Evolutionary conservation across 2,888 invertebrate species (phyloP), one percentile per base, ranked within the genome.

Genomic region (Acleris literana): DNA sequence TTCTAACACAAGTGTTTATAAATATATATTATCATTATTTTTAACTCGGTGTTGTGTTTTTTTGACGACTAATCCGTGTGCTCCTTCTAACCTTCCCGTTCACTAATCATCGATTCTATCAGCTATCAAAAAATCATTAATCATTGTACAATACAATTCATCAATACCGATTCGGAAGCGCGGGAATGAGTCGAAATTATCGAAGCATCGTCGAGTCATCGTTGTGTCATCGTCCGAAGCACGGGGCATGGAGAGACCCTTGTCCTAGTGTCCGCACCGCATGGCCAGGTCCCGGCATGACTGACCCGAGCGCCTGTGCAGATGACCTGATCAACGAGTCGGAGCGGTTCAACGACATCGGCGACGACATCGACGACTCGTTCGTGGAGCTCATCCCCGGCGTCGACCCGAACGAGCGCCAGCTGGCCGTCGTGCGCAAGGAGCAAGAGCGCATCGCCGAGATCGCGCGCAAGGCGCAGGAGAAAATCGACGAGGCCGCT

Each of bases 331-430:
- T 97, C 93, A 93, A 92, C 84, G 96, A 96, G 92, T 98, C 96
- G 94, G 97, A 98, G 94, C 95, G 95, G 92, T 98, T 95, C 95
- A 97, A 97, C 93, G 95, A 96, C 88, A 97, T 99, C 93, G 97
- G 97, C 80, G 97, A 98, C 89, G 98, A 97, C 93, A 94, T 99
- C 94, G 98, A 98, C 93, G 94, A 95, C 87, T 97, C 98, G 77
- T 98, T 98, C 94, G 95, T 97, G 83, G 98, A 98, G 89, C 93
- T 95, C 78, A 94, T 95, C 87, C 93, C 93, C 64, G 94, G 94
- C 77, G 93, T 94, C 73, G 90, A 93, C 76, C 91, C 93, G 76
- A 90, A 80, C 70, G 71, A 71, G 68, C 83, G 82, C 63, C 92
- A 92, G 82, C 44, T 79, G 63, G 87, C 84, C 71, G 73, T 72